phyloP scores from a whole-genome alignment of 2,113 vertebrate genomes.

The Silurus meridionalis region DNA sequence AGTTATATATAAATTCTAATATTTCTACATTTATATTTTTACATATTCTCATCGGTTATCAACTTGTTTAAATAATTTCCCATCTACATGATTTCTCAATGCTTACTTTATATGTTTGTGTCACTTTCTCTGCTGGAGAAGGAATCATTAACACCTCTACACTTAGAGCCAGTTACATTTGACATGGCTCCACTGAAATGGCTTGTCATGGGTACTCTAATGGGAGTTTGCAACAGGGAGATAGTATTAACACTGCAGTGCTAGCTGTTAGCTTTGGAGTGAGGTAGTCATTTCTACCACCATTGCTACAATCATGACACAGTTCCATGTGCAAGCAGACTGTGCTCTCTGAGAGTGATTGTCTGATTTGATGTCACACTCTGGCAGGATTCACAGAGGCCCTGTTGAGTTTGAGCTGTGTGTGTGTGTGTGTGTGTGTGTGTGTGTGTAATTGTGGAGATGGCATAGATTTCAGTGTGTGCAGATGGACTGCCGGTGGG shows the following conservation, averaged over 20 bases:
- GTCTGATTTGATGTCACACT: conserved; percentile 11
- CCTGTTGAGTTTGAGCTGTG: conserved; percentile 30
- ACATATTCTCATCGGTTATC: neutral
- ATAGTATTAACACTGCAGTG: conserved; percentile 3
- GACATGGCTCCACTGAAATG: conserved; percentile 25
- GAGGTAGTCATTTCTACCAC: neutral
- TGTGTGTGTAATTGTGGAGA: conserved; percentile 31
- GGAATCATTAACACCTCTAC: conserved; percentile 10
- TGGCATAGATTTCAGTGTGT: conserved; percentile 30
- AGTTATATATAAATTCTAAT: neutral
- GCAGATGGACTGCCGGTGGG: conserved; percentile 50
- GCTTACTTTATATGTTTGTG: neutral
- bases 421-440: conserved; percentile 30
- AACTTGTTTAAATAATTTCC: neutral
- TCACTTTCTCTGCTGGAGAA: neutral
- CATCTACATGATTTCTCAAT: neutral
- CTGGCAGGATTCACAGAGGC: conserved; percentile 18
- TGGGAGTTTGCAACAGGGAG: conserved; percentile 10
- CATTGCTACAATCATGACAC: conserved; percentile 8
- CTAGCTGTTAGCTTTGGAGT: conserved; percentile 1
- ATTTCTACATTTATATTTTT: neutral
- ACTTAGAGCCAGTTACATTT: conserved; percentile 6
- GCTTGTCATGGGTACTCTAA: conserved; percentile 19
- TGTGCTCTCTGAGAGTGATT: conserved; percentile 6
- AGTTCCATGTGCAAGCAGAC: conserved; percentile 17